Evolutionary conservation across 2,113 vertebrate species (phyloP), one percentile per base, ranked within the genome.

Genomic region (Amia ocellicauda): DNA sequence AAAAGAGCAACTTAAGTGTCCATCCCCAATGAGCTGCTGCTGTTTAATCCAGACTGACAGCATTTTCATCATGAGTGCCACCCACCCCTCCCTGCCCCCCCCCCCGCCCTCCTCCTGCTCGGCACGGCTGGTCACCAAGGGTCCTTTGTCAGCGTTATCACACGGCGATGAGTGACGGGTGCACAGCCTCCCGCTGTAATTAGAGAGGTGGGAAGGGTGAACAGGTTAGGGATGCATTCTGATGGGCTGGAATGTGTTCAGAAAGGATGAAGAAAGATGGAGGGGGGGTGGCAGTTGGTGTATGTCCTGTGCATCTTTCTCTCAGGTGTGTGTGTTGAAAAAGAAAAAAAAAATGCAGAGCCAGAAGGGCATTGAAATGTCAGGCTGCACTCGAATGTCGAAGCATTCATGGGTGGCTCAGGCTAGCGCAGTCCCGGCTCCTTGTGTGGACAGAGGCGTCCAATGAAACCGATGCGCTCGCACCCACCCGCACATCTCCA

Each of bases 141-240:
- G 74, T 81, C 76, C 80, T 79, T 86, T 87, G 85, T 85, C 71
- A 64, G 71, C 1, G 69, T 87, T 84, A 87, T 87, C 84, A 84
- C 77, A 74, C 78, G 60, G 84, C 79, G 85, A 60, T 76, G 85
- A 87, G 75, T 85, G 85, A 87, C 28, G 75, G 76, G 31, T 17
- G 53, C 28, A 62, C 60, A 68, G 83, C 82, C 80, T 84, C 76
- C 69, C 65, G 74, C 73, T 84, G 77, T 70, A 74, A 65, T 69
- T 70, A 76, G 69, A 72, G 59, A 63, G 60, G 43, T 56, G 64
- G 71, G 57, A 54, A 63, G 66, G 42, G 65, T 63, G 62, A 60
- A 58, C 65, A 36, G 71, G 68, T 4, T 41, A 52, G 64, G 40
- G 71, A 71, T 71, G 74, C 67, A 11, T 1, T 17, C 16, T 47